These are phyloP conservation scores for Ambastaia sidthimunki DNA, from an alignment of 2,797 vertebrate species.

Conservation along the genomic window DNA sequence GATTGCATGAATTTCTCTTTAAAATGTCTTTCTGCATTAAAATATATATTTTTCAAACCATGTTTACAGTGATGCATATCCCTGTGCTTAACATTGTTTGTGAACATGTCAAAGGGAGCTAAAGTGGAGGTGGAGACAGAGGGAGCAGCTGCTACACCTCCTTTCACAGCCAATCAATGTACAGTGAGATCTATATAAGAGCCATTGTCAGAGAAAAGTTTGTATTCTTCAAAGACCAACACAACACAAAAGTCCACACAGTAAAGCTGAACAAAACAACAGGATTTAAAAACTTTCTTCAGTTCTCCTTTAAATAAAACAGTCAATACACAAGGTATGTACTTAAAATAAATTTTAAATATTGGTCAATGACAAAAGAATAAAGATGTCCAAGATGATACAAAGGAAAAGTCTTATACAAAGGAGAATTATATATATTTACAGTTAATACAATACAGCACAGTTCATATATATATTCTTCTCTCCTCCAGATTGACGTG, in stretches of 20 bases:
- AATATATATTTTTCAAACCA: neutral
- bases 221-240: neutral
- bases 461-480: neutral
- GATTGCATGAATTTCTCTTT: no score
- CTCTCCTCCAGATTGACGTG: conserved; percentile 35
- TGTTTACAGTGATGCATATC: neutral
- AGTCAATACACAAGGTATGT: neutral
- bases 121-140: neutral
- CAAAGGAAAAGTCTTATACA: no score
- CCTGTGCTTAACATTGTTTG: conserved; percentile 5
- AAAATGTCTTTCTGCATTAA: no score
- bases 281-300: conserved; percentile 15
- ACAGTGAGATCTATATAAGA: conserved; percentile 41
- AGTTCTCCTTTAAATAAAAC: neutral
- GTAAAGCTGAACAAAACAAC: conserved; percentile 27
- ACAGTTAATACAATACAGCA: neutral
- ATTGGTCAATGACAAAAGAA: neutral
- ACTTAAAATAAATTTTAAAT: neutral
- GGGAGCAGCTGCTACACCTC: conserved; percentile 46
- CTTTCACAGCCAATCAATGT: conserved; percentile 48
- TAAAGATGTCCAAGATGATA: no score
- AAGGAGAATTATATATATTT: no score
- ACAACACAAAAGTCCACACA: neutral
- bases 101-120: conserved; percentile 9
- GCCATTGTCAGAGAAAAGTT: neutral